Base-by-base conservation (phyloP, 2,888 invertebrate species). In the Thecocarcelia acutangulata region DNA sequence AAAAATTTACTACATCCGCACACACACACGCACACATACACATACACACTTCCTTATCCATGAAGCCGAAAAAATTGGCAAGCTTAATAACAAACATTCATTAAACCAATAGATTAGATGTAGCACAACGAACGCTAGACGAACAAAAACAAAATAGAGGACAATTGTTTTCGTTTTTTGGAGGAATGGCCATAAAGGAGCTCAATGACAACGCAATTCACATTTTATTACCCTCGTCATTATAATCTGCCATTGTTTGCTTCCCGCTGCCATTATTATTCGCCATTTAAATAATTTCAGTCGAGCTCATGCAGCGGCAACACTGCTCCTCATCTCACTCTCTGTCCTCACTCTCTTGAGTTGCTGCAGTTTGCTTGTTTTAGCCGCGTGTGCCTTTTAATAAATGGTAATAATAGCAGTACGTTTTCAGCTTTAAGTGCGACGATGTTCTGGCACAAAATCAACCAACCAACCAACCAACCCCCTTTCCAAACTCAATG, bases 201-300 rank as follows among this genome's bases (percentile, higher is more conserved):
- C 54, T 70, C 64, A 83, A 85, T 85, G 85, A 85, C 85, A 85
- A 85, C 84, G 84, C 84, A 84, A 88, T 88, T 88, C 87, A 83
- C 87, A 86, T 87, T 88, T 89, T 88, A 88, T 88, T 88, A 89
- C 87, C 86, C 87, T 87, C 86, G 87, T 89, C 89, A 89, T 89
- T 89, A 89, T 88, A 87, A 87, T 85, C 86, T 85, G 85, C 85
- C 85, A 84, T 85, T 86, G 83, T 84, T 83, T 80, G 85, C 84
- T 84, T 86, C 87, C 86, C 85, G 86, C 88, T 89, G 88, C 89
- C 89, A 89, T 89, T 89, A 89, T 89, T 89, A 89, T 89, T 86
- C 88, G 88, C 89, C 89, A 89, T 89, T 89, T 89, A 89, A 89
- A 89, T 88, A 89, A 88, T 89, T 87, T 86, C 86, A 75, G 72